Conservation (phyloP, 2,888 invertebrate species). For the Apamea epomidion region DNA sequence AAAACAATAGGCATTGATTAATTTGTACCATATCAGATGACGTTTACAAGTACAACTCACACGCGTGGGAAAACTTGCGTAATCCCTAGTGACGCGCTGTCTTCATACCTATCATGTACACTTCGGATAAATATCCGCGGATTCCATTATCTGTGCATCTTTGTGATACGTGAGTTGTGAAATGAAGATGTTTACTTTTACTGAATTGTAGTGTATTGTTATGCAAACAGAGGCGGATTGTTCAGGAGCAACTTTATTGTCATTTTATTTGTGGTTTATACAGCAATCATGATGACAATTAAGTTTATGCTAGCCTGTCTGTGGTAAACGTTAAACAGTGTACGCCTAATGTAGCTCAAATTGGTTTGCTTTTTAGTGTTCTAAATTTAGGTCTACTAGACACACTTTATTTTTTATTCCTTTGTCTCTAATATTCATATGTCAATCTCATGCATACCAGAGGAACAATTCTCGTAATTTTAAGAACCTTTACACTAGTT, state of each 20-base stretch:
- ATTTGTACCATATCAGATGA: conserved; percentile 55
- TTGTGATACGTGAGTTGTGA: neutral
- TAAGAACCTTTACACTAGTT: no score
- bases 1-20: conserved; percentile 51
- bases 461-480: no score
- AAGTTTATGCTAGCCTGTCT: neutral
- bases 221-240: conserved; percentile 8
- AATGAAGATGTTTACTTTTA: conserved; percentile 8
- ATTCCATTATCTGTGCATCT: conserved; percentile 18
- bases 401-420: no score
- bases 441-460: no score
- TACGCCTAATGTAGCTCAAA: no score
- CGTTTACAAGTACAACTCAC: conserved; percentile 28
- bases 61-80: conserved; percentile 57
- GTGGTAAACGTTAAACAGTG: neutral
- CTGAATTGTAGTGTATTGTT: neutral
- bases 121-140: conserved; percentile 34
- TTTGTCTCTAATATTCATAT: no score
- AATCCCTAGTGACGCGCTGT: conserved; percentile 38
- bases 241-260: neutral
- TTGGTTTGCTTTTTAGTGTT: no score
- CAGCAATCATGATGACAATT: neutral
- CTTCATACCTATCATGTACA: neutral
- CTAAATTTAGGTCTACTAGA: no score
- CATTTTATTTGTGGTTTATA: neutral